Percentiles rank a stretch among this genome's conserved stretches.
These are phyloP conservation scores for Onychostruthus taczanowskii DNA, from an alignment of 2,113 vertebrate genomes.

Conservation along the genomic window DNA sequence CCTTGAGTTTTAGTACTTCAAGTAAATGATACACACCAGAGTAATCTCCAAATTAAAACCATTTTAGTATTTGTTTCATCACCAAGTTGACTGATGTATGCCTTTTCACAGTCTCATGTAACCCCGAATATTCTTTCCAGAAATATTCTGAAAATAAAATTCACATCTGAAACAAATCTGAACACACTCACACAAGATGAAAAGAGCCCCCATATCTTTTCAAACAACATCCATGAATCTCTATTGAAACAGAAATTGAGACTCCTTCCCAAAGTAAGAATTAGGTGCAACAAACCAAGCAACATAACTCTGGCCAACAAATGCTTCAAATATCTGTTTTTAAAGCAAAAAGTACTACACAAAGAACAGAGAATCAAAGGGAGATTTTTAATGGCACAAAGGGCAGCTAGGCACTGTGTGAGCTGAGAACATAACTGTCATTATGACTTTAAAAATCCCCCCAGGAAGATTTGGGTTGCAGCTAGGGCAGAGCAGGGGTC, in stretches of 20 bases:
- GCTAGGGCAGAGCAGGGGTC: neutral
- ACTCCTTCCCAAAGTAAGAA: neutral
- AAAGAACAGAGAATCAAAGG: constrained; percentile 1
- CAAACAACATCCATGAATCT: neutral
- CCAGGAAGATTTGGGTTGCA: neutral
- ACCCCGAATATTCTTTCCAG: neutral
- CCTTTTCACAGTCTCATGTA: constrained; percentile 6
- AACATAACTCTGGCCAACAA: neutral
- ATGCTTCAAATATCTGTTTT: neutral
- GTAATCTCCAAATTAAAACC: neutral
- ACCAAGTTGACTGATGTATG: neutral
- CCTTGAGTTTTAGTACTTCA: neutral
- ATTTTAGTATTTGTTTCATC: neutral
- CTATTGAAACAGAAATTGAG: neutral
- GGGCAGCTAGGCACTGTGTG: constrained; percentile 50
- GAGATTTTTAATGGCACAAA: constrained; percentile 65
- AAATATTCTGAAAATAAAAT: neutral
- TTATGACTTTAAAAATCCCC: constrained; percentile 59
- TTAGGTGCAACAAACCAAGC: neutral
- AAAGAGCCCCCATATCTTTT: neutral
- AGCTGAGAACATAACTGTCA: constrained; percentile 42
- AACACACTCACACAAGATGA: neutral
- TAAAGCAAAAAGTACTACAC: neutral
- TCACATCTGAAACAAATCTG: neutral
- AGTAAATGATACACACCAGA: neutral